Conservation (phyloP, 2,888 invertebrate genomes). For the Polia nebulosa region DNA sequence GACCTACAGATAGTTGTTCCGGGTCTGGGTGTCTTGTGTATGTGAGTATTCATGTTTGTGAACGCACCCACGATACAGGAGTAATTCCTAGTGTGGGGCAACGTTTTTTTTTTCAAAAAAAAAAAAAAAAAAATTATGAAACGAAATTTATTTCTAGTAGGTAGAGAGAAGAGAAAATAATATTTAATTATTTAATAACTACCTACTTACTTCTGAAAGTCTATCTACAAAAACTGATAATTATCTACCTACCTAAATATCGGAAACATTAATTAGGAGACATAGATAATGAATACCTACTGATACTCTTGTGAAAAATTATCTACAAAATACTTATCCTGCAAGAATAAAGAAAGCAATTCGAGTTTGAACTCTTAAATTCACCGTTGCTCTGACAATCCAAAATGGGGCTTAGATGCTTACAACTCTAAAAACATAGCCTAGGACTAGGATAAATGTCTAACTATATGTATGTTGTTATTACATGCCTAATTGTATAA, state of each 20-base stretch:
- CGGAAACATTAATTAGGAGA: not conserved
- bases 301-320: not conserved
- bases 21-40: too few relatives aligned
- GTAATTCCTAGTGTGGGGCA: too few relatives aligned
- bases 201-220: not conserved
- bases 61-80: too few relatives aligned
- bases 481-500: slow-evolving; percentile 43
- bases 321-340: not conserved
- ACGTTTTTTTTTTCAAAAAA: too few relatives aligned
- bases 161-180: not conserved
- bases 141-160: not conserved
- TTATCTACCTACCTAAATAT: not conserved
- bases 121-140: too few relatives aligned
- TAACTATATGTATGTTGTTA: slow-evolving; percentile 44
- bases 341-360: not conserved
- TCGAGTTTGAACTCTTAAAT: slow-evolving; percentile 23
- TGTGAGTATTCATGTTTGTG: too few relatives aligned
- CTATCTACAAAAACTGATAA: not conserved
- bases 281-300: not conserved
- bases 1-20: too few relatives aligned
- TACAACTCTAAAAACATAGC: slow-evolving; percentile 46
- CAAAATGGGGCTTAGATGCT: slow-evolving; percentile 25
- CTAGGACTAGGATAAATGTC: slow-evolving; percentile 65
- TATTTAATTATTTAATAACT: not conserved
- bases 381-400: slow-evolving; percentile 29